phyloP scores from a whole-genome alignment of 2,888 invertebrate genomes.

The Diaphora mendica region DNA sequence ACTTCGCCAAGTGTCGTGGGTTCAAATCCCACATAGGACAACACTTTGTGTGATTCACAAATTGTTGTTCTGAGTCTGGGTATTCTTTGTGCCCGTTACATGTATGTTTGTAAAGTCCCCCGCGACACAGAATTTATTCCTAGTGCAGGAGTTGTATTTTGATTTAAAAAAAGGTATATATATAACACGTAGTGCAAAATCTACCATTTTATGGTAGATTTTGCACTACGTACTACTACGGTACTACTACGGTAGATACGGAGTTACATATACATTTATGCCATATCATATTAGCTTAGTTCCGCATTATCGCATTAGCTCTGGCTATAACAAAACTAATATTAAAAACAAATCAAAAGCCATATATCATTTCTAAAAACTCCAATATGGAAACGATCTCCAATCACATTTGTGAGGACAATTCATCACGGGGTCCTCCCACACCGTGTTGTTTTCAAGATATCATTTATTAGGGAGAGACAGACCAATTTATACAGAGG shows the following conservation, averaged over 20 bases:
- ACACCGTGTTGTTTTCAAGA: constrained; percentile 71
- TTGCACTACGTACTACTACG: no score
- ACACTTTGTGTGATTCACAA: no score
- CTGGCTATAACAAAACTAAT: not conserved
- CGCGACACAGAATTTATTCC: no score
- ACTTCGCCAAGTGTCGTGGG: no score
- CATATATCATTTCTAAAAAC: constrained; percentile 12
- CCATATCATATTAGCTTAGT: not conserved
- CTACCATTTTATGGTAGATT: no score
- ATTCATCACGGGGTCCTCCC: constrained; percentile 76
- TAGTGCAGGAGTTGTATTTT: no score
- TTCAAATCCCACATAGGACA: no score
- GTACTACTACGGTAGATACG: not conserved
- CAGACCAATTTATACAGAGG: constrained; percentile 81
- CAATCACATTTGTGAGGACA: constrained; percentile 64
- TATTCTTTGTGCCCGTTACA: no score
- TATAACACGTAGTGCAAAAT: not conserved
- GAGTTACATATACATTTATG: no score
- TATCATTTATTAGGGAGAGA: constrained; percentile 82
- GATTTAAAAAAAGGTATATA: no score
- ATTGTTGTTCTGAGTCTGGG: no score
- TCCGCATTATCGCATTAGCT: not conserved
- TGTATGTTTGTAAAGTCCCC: no score
- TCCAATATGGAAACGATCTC: constrained; percentile 48
- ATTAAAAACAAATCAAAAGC: not conserved